A percentile compares a stretch with the other conserved stretches of the same genome.
Conservation (phyloP, 2,888 invertebrate genomes). For the Ariolimax columbianus region DNA sequence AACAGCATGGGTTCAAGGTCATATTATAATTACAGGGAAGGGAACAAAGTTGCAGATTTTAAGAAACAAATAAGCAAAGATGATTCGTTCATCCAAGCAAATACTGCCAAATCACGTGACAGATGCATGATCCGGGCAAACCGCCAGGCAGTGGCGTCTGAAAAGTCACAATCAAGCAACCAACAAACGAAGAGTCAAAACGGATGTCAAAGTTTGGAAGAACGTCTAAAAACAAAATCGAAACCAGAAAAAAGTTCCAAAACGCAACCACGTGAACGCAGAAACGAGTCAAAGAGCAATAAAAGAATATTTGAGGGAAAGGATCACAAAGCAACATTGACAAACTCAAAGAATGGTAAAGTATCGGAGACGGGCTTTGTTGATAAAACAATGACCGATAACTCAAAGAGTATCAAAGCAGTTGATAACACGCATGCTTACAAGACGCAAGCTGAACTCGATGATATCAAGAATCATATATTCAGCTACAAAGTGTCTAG, state of each 20-base stretch:
- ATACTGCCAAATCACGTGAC: neutral
- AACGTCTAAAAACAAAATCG: neutral
- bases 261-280: neutral
- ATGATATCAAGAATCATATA: too few relatives aligned
- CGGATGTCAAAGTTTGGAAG: neutral
- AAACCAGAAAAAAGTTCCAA: neutral
- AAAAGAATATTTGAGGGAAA: neutral
- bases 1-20: neutral
- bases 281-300: neutral
- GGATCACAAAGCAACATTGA: neutral
- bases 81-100: neutral
- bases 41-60: neutral
- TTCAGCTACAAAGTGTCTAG: conserved; percentile 15
- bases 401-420: neutral
- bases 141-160: neutral
- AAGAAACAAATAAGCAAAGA: neutral
- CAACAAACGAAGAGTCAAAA: neutral
- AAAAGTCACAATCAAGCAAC: neutral
- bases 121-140: neutral
- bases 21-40: neutral
- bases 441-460: too few relatives aligned
- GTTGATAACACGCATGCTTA: neutral
- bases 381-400: neutral
- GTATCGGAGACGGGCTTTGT: neutral
- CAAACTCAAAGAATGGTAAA: neutral